phyloP scores from a whole-genome alignment of 2,797 vertebrate genomes.

The Lutjanus argentimaculatus region DNA sequence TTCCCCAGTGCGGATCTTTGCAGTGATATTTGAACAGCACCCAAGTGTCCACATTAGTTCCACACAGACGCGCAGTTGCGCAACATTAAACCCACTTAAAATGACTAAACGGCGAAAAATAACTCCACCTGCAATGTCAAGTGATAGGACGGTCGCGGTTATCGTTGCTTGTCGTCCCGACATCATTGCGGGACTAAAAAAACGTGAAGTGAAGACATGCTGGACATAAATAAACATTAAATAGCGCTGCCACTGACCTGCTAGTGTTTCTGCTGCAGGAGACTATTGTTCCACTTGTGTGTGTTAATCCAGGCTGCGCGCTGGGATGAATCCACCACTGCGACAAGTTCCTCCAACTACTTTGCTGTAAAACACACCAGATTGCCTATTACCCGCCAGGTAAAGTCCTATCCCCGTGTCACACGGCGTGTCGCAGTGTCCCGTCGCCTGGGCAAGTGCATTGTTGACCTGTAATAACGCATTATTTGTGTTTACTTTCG shows the following conservation, averaged over 20 bases:
- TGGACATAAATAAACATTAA: conserved; percentile 7
- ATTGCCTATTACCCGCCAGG: conserved; percentile 2
- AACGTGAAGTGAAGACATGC: not conserved
- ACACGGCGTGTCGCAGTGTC: conserved; percentile 30
- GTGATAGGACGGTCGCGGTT: conserved; percentile 31
- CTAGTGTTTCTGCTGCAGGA: conserved; percentile 64
- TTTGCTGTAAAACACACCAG: conserved; percentile 60
- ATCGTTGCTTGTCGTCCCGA: not conserved
- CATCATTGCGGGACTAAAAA: not conserved
- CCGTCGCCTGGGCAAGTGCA: conserved; percentile 15
- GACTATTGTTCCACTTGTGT: conserved; percentile 81
- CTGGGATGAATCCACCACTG: conserved; percentile 81
- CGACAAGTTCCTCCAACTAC: conserved; percentile 83
- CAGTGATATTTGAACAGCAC: not conserved
- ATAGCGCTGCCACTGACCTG: conserved; percentile 72
- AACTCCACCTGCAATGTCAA: conserved; percentile 72
- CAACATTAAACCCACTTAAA: not conserved
- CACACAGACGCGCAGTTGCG: not conserved
- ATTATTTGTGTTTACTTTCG: conserved; percentile 54
- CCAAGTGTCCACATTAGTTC: not conserved
- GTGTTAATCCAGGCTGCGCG: conserved; percentile 74
- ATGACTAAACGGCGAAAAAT: conserved; percentile 5
- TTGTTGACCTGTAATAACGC: conserved; percentile 17
- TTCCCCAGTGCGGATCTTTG: not conserved
- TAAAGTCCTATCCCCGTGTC: conserved; percentile 26